phyloP scores from a whole-genome alignment of 2,888 invertebrate genomes.

The Carterocephalus palaemon region DNA sequence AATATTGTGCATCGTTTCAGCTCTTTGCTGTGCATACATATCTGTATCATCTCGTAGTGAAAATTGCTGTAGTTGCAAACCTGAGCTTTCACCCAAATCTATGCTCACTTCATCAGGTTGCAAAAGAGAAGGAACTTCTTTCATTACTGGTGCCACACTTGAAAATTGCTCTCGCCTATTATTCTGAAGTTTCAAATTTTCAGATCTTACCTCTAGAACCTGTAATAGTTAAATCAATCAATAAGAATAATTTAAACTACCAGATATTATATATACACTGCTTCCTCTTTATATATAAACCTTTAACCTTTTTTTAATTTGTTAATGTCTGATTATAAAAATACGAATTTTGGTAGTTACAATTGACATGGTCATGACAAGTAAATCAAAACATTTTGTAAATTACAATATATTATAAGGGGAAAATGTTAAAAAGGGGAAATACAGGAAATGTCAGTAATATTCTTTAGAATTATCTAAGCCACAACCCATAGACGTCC shows the following conservation, averaged over 20 bases:
- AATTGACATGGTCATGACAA: too few species aligned
- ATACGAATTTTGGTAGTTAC: too few species aligned
- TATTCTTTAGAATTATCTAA: too few species aligned
- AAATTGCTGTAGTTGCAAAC: constrained; percentile 81
- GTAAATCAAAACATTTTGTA: too few species aligned
- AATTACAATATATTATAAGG: too few species aligned
- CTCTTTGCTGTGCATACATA: constrained; percentile 93
- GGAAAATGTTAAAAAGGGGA: too few species aligned
- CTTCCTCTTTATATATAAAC: too few species aligned
- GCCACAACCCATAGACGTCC: too few species aligned
- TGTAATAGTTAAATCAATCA: constrained; percentile 33
- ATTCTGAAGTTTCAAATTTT: constrained; percentile 98
- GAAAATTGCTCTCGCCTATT: constrained; percentile 93
- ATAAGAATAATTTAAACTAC: not conserved
- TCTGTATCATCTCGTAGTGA: constrained; percentile 92
- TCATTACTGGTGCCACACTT: constrained; percentile 65
- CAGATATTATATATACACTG: too few species aligned
- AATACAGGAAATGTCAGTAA: too few species aligned
- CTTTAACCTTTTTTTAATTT: too few species aligned
- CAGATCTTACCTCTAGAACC: constrained; percentile 97
- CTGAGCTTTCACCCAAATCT: constrained; percentile 84
- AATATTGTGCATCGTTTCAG: constrained; percentile 99
- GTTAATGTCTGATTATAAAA: too few species aligned
- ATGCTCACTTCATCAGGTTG: constrained; percentile 89
- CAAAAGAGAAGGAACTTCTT: constrained; percentile 64